A percentile compares a stretch with the other conserved stretches of the same genome.
Conservation (phyloP, 2,888 invertebrate species). For the Automeris io region DNA sequence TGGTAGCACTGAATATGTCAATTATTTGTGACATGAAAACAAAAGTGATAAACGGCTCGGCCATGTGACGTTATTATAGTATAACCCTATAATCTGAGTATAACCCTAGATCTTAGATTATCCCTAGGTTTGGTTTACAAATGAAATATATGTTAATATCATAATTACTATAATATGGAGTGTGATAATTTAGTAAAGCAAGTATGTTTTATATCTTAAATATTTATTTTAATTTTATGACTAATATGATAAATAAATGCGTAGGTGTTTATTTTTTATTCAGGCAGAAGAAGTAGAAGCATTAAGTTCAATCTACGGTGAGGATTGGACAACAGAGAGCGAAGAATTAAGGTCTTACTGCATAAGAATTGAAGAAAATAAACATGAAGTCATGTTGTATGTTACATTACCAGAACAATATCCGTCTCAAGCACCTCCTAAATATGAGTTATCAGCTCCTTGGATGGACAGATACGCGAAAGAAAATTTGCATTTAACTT, state of each 20-base stretch:
- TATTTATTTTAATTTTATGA: too few relatives aligned
- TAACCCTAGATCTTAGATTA: too few relatives aligned
- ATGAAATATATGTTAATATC: not conserved
- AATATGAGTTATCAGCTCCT: constrained; percentile 83
- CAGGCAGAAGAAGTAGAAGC: constrained; percentile 85
- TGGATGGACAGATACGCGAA: constrained; percentile 80
- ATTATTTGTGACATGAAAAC: too few relatives aligned
- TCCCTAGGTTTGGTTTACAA: too few relatives aligned
- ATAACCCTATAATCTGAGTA: too few relatives aligned
- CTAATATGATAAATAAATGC: not conserved
- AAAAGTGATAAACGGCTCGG: too few relatives aligned
- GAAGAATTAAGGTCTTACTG: constrained; percentile 75
- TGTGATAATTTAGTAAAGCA: constrained; percentile 41
- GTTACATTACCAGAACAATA: constrained; percentile 81
- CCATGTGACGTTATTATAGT: not conserved
- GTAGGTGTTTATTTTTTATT: not conserved
- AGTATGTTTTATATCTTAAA: constrained; percentile 16
- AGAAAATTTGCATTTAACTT: constrained; percentile 65
- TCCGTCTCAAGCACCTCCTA: constrained; percentile 80
- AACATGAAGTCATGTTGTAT: constrained; percentile 75
- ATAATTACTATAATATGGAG: constrained; percentile 30
- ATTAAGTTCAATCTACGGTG: constrained; percentile 82
- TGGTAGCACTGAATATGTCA: too few relatives aligned
- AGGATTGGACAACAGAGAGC: constrained; percentile 81
- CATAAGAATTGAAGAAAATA: constrained; percentile 72